Percentiles rank a stretch among this genome's conserved stretches.
Evolutionary conservation across 2,113 vertebrate genomes (phyloP).

Genomic region (Cettia cetti): DNA sequence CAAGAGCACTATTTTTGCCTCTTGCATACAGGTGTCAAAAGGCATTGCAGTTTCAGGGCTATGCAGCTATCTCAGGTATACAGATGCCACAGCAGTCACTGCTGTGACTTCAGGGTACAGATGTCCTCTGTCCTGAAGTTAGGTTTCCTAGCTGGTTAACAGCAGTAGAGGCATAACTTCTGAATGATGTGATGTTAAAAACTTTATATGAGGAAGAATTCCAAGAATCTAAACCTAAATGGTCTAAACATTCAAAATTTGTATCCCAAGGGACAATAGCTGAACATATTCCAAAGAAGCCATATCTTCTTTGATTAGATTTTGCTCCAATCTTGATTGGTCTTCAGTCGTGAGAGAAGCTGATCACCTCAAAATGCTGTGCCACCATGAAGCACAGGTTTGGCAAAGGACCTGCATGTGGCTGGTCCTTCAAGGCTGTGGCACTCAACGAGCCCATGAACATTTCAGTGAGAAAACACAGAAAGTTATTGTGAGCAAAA

Average conservation of each 20-base stretch:
- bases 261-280: background rate
- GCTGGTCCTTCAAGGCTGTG: background rate
- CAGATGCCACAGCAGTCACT: background rate
- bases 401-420: background rate
- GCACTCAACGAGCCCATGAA: background rate
- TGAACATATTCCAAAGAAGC: background rate
- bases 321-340: background rate
- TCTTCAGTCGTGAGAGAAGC: background rate
- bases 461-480: background rate
- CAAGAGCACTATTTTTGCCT: background rate
- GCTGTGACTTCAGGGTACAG: background rate
- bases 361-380: background rate
- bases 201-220: background rate
- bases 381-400: fast-evolving
- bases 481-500: background rate
- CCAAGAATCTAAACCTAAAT: background rate
- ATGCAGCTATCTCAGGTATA: background rate
- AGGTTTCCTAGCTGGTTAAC: background rate
- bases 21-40: background rate
- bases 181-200: background rate
- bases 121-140: background rate
- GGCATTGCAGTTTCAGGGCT: background rate
- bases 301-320: background rate
- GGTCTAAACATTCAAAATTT: background rate
- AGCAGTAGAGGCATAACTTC: background rate